phyloP scores from a whole-genome alignment of 2,113 vertebrate genomes.

The Nothobranchius furzeri region DNA sequence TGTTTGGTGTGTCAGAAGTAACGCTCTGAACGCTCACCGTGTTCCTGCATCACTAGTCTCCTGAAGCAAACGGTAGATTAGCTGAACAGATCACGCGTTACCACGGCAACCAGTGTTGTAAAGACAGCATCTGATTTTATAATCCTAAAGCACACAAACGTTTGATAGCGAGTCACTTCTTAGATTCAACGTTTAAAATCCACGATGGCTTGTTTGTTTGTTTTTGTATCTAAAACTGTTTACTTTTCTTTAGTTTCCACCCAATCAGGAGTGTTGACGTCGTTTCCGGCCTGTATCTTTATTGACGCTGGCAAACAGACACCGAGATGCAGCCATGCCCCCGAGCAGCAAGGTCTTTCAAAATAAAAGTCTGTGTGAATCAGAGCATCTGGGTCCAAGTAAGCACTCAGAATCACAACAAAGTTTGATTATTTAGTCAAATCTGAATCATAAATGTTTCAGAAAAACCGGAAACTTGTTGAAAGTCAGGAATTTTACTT shows the following conservation, averaged over 20 bases:
- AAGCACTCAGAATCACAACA: background rate
- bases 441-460: no score
- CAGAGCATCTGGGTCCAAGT: background rate
- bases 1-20: background rate
- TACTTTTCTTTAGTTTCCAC: background rate
- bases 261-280: background rate
- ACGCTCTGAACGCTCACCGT: background rate
- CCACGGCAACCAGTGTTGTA: slow-evolving; percentile 9
- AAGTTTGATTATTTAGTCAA: no score
- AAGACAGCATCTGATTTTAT: background rate
- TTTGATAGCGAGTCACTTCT: background rate
- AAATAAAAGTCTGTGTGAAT: background rate
- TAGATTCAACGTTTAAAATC: background rate
- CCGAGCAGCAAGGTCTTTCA: background rate
- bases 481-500: no score
- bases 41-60: background rate
- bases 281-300: slow-evolving; percentile 48
- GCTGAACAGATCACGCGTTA: slow-evolving; percentile 31
- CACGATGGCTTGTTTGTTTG: background rate
- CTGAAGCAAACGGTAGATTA: slow-evolving; percentile 11
- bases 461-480: no score
- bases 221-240: background rate
- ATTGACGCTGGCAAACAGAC: slow-evolving; percentile 36
- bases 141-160: background rate
- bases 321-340: background rate